phyloP scores from a whole-genome alignment of 2,797 vertebrate species.

The Hybognathus amarus region DNA sequence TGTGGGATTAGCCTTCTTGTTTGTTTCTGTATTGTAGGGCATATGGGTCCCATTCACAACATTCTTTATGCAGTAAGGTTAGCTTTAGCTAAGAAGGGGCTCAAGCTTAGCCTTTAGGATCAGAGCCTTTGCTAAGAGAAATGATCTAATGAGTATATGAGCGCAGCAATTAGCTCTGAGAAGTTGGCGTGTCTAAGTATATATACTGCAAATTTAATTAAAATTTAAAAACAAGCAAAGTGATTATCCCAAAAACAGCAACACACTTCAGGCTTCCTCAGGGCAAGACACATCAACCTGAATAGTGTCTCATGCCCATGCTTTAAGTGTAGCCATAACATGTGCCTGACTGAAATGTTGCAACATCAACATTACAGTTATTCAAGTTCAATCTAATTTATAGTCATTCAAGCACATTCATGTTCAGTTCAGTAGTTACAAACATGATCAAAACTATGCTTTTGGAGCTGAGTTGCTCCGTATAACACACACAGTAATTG shows the following conservation, averaged over 20 bases:
- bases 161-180: background rate
- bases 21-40: slow-evolving; percentile 55
- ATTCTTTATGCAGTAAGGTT: slow-evolving; percentile 48
- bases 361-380: background rate
- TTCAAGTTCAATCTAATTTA: no score
- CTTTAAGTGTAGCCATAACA: slow-evolving; percentile 4
- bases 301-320: background rate
- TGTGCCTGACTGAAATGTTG: slow-evolving; percentile 6
- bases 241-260: slow-evolving; percentile 1
- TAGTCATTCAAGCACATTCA: slow-evolving; percentile 6
- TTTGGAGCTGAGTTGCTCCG: slow-evolving; percentile 30
- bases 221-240: slow-evolving; percentile 26
- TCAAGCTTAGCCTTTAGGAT: slow-evolving; percentile 44
- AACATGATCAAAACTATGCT: slow-evolving; percentile 20
- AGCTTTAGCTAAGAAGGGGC: slow-evolving; percentile 41
- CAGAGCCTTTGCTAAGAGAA: slow-evolving; percentile 33
- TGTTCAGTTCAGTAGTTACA: background rate
- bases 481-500: slow-evolving; percentile 60
- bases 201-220: slow-evolving; percentile 41
- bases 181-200: background rate
- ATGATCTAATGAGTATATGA: slow-evolving; percentile 54
- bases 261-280: slow-evolving; percentile 17
- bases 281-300: background rate
- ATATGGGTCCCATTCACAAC: slow-evolving; percentile 45
- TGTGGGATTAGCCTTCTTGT: slow-evolving; percentile 51